Evolutionary conservation across 1,140 invertebrate genomes (phyloP), one percentile per base, ranked within the genome.

Genomic region (Proales similis): DNA sequence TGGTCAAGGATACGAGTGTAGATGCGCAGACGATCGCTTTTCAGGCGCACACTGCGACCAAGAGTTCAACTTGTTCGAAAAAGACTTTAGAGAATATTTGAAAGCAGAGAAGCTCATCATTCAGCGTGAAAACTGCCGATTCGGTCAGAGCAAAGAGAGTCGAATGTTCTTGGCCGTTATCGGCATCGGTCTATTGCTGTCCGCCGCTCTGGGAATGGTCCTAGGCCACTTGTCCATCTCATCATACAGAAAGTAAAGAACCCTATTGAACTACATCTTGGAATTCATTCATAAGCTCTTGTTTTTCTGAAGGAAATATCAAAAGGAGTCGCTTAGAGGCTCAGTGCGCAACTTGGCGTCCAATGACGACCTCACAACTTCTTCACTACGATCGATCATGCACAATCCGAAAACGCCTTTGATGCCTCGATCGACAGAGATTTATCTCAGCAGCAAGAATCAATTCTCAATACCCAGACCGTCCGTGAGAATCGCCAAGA

Each of bases 91-190:
- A 20, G 2, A 2, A 14, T 53, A 24, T 53, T 36, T 53, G 19
- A 33, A 39, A 17, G 19, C 22, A 24, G 51, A 57, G 20, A 57
- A 39, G 22, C 32, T 57, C 27, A 20, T 57, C 6, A 57, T 29
- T 26, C 36, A 42, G 30, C 39, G 30, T 11, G 30, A 7, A n/a
- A 57, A 57, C 30, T 57, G 51, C 45, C 39, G 45, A 57, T 57
- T 57, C 32, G 51, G 51, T 7, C 39, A 57, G 22, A 57, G 51
- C 14, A 43, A 57, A 57, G 51, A 57, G 24, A 57, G 51, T 39
- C 39, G 32, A 57, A 24, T 57, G 32, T 57, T 57, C 4, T 42
- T 57, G 17, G 51, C 36, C 7, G 45, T 57, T n/a, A 39, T 57
- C 5, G 36, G 14, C 4, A 26, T 57, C 11, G 51, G 24, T 0